Conservation (phyloP, 2,113 vertebrate species). For the Perca fluviatilis region DNA sequence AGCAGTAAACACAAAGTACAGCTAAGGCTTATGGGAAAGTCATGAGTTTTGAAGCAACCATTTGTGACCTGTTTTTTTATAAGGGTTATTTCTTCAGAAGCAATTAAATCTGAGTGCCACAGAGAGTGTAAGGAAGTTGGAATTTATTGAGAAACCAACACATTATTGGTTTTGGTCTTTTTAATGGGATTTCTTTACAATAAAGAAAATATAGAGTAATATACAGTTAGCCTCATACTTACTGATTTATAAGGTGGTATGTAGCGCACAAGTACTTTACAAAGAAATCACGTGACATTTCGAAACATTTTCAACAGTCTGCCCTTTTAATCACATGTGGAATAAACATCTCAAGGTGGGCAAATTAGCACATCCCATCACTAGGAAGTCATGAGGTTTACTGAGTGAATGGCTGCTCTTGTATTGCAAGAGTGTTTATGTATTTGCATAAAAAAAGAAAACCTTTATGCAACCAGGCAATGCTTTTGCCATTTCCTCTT, state of each 20-base stretch:
- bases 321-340: not conserved
- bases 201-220: not conserved
- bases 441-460: slow-evolving; percentile 13
- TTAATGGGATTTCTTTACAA: not conserved
- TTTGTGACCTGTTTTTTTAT: not conserved
- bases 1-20: not conserved
- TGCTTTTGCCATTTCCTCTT: slow-evolving; percentile 27
- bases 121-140: not conserved
- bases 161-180: not conserved
- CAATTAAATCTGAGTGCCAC: not conserved
- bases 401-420: slow-evolving; percentile 29
- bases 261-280: not conserved
- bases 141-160: not conserved
- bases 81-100: not conserved
- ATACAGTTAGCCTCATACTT: not conserved
- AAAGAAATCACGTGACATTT: not conserved
- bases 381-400: slow-evolving; percentile 26
- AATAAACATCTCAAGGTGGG: slow-evolving; percentile 15
- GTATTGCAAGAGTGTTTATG: not conserved
- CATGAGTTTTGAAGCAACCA: not conserved
- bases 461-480: slow-evolving; percentile 22
- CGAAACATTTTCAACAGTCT: not conserved
- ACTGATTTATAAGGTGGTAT: not conserved
- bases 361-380: slow-evolving; percentile 26
- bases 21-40: not conserved